phyloP scores from a whole-genome alignment of 2,797 vertebrate genomes.

The Tenualosa thibaudeaui region DNA sequence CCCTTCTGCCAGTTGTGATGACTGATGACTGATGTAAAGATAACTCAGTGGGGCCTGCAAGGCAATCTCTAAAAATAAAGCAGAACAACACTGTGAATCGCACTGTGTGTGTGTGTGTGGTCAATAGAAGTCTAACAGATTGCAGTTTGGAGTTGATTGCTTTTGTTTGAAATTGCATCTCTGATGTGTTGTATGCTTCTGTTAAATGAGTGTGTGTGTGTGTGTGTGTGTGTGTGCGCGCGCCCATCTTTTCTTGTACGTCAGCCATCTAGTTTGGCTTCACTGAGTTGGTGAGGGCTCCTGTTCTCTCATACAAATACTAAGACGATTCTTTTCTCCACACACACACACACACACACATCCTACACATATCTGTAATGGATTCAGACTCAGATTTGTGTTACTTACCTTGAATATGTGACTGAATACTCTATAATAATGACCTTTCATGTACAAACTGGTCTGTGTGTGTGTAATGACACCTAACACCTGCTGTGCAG shows the following conservation, averaged over 20 bases:
- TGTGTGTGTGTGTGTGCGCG: background rate
- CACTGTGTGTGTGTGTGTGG: background rate
- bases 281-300: too few species aligned
- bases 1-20: background rate
- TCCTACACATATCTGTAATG: background rate
- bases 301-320: too few species aligned
- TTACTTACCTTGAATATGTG: background rate
- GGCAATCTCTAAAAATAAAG: conserved; percentile 13
- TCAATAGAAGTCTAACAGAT: background rate
- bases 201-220: background rate
- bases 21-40: background rate
- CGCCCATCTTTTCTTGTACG: background rate
- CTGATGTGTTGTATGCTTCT: background rate
- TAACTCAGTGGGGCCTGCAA: background rate
- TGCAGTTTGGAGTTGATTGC: background rate
- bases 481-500: background rate
- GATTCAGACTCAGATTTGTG: too few species aligned
- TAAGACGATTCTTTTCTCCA: too few species aligned
- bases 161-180: background rate
- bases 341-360: background rate
- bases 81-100: background rate
- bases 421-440: too few species aligned
- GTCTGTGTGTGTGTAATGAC: background rate
- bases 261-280: background rate
- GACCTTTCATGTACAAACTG: background rate